Percentiles rank a stretch among this genome's conserved stretches.
phyloP scores from a whole-genome alignment of 1,140 invertebrate species.

The Dryas iulia region DNA sequence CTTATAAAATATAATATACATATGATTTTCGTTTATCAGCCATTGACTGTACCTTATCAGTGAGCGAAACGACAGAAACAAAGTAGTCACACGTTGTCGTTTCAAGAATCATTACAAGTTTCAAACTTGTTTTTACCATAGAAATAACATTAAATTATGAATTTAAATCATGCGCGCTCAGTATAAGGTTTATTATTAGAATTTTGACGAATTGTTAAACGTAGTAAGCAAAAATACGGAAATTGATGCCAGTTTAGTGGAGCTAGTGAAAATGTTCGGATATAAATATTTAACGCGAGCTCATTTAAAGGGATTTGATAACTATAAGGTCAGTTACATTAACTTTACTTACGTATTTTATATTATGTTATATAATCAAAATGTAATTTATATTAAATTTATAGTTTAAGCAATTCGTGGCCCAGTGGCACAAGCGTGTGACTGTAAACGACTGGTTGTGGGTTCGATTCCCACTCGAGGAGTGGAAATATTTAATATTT shows the following conservation, averaged over 20 bases:
- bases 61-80: neutral
- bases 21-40: neutral
- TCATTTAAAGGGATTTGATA: conserved; percentile 92
- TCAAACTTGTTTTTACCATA: neutral
- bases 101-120: neutral
- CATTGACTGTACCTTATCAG: conserved; percentile 6
- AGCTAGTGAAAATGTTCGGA: conserved; percentile 65
- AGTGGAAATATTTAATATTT: too few species aligned
- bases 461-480: too few species aligned
- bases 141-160: neutral
- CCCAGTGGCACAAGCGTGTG: too few species aligned
- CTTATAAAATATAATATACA: neutral
- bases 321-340: conserved; percentile 88
- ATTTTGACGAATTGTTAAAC: neutral
- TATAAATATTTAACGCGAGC: conserved; percentile 87
- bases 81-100: neutral
- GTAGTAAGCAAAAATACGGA: neutral
- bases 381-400: too few species aligned
- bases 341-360: neutral
- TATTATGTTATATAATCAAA: too few species aligned
- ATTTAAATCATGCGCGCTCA: neutral
- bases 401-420: too few species aligned
- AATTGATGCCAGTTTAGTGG: neutral
- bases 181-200: neutral
- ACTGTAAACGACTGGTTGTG: too few species aligned